Evolutionary conservation across 1,140 invertebrate species (phyloP).

Genomic region (Heliconius hewitsoni): DNA sequence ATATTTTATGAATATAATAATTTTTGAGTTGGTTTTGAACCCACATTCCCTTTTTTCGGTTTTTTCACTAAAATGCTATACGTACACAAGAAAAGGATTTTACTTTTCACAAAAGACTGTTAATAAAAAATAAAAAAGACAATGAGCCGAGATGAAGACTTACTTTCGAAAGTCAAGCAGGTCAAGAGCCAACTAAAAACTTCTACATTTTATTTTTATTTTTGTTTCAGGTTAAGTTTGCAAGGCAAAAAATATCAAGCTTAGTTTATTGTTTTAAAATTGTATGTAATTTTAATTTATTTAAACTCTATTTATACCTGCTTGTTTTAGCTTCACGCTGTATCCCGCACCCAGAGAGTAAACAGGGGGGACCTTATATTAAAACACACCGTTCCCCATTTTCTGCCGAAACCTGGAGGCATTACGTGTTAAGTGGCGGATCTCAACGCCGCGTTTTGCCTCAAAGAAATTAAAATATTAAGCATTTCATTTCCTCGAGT

Average conservation of each 20-base stretch:
- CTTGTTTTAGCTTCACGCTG: too few relatives aligned
- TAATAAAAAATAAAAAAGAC: constrained; percentile 26
- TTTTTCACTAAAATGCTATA: not conserved
- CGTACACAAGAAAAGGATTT: not conserved
- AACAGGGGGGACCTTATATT: too few relatives aligned
- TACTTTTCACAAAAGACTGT: not conserved
- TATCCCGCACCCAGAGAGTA: too few relatives aligned
- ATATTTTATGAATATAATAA: too few relatives aligned
- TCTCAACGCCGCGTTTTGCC: too few relatives aligned
- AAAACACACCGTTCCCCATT: too few relatives aligned
- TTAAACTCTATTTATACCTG: too few relatives aligned
- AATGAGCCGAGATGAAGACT: constrained; percentile 13
- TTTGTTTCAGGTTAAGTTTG: constrained; percentile 12
- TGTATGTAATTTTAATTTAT: not conserved
- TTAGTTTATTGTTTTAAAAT: not conserved
- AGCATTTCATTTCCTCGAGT: too few relatives aligned
- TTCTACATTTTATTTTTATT: constrained; percentile 18
- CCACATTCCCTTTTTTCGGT: not conserved
- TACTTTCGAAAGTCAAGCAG: constrained; percentile 10
- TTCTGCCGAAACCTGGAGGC: too few relatives aligned
- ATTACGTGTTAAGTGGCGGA: too few relatives aligned
- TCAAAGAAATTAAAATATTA: too few relatives aligned
- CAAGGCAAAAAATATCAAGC: not conserved
- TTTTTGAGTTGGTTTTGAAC: not conserved
- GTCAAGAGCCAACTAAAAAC: constrained; percentile 27